Evolutionary conservation across 2,888 invertebrate genomes (phyloP), one percentile per base, ranked within the genome.

Genomic region (Apotomis capreana): DNA sequence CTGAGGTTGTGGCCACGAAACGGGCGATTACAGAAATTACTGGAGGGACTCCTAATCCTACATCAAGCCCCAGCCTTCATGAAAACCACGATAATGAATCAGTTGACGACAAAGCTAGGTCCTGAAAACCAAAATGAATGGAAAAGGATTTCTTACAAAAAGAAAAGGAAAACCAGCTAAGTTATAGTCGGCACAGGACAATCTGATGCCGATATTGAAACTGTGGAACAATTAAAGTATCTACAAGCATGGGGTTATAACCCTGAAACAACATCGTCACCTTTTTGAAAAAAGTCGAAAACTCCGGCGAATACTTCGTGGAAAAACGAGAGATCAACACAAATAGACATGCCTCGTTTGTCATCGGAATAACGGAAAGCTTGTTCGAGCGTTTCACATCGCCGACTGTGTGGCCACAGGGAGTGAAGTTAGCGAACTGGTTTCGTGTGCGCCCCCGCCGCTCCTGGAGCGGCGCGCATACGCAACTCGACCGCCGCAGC

Each of bases 351-450:
- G 59, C 68, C 13, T 36, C 68, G 40, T 68, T 68, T 10, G 1
- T 68, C 3, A 68, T 68, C 12, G 68, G 68, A 0, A 54, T 68
- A 1, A 59, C 68, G 0, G 68, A 68, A n/a, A 52, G 12, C n/a
- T 3, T 68, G 10, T 54, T 15, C 15, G 13, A 37, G 12, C 40
- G 12, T 3, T 51, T 68, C 4, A 60, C 40, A 6, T 60, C 68
- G 68, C 68, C 68, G 13, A 60, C 59, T 60, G 51, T 54, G 52
- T 68, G 68, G 68, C 68, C 68, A 3, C 68, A 36, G 15, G 51
- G 68, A 4, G 59, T 68, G 36, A 37, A 37, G 1, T 51, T 51
- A 9, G 13, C 68, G 51, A 51, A 52, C 40, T 60, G 68, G 59
- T 60, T 60, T 68, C 60, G 9, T 10, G n/a, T 9, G 10, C 10